Evolutionary conservation across 2,113 vertebrate species (phyloP), one percentile per base, ranked within the genome.

Genomic region (Hassar affinis): DNA sequence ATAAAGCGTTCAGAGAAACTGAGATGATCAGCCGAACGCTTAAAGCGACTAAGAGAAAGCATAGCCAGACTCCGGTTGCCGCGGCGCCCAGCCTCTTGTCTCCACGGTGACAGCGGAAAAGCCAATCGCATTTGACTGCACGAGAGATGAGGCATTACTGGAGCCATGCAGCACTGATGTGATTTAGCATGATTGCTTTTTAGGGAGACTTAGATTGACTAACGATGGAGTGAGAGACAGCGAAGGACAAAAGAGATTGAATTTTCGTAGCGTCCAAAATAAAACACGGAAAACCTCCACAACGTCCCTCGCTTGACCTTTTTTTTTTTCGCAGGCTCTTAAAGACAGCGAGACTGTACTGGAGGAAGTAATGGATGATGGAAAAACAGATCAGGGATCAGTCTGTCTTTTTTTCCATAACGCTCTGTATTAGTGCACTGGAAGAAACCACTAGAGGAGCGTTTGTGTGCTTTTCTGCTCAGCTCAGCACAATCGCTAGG

Each of bases 401-500:
- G 76, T 22, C 49, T 69, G 0, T 42, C 2, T n/a, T 4, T 51
- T 22, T 51, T 4, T 51, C 17, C 49, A 81, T 88, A 75, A 87
- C 72, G 56, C 74, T 47, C 33, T 81, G 85, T n/a, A n/a, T 88
- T 35, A 81, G 87, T 83, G 61, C 85, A 47, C 15, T 27, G 74
- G 22, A 76, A 80, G 27, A 83, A 85, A 88, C 5, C 47, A 30
- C 80, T 68, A 78, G 42, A 61, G 56, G 84, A 75, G 69, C 76
- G 69, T 83, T 42, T 77, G 71, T 59, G 27, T 30, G 64, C 57
- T 42, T 78, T 80, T 84, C 74, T 84, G 72, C 61, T n/a, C 72
- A 56, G 78, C 66, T 54, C 81, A 85, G 81, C 84, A 87, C 51
- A 87, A 78, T 84, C 59, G 30, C 61, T 52, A 59, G 51, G n/a